These are phyloP conservation scores for Lithophane ornitopus DNA, from an alignment of 2,888 invertebrate species.

Conservation along the genomic window DNA sequence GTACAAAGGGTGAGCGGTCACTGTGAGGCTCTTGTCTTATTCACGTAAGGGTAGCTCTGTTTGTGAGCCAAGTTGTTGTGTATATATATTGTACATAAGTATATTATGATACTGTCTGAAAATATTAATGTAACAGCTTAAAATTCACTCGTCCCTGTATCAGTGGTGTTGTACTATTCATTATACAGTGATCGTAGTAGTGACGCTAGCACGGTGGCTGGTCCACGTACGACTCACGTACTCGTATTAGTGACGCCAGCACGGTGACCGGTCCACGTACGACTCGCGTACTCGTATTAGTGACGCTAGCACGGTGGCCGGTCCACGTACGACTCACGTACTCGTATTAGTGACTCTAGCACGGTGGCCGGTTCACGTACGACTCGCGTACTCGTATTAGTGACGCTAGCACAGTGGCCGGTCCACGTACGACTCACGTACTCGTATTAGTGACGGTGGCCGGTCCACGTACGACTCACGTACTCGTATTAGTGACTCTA, in stretches of 20 bases:
- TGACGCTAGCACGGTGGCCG: background rate
- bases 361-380: background rate
- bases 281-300: background rate
- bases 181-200: background rate
- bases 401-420: background rate
- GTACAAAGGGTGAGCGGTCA: background rate
- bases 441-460: background rate
- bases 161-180: constrained; percentile 7
- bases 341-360: background rate
- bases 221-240: background rate
- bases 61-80: constrained; percentile 32
- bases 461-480: background rate
- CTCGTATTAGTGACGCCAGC: background rate
- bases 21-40: constrained; percentile 6
- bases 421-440: background rate
- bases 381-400: background rate
- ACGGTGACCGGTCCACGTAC: background rate
- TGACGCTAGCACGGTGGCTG: background rate
- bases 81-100: constrained; percentile 58
- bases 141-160: constrained; percentile 47
- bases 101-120: constrained; percentile 38
- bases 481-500: background rate
- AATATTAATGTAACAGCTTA: constrained; percentile 15
- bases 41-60: constrained; percentile 15
- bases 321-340: background rate